These are phyloP conservation scores for Laothoe populi DNA, from an alignment of 2,888 invertebrate genomes.

Conservation along the genomic window DNA sequence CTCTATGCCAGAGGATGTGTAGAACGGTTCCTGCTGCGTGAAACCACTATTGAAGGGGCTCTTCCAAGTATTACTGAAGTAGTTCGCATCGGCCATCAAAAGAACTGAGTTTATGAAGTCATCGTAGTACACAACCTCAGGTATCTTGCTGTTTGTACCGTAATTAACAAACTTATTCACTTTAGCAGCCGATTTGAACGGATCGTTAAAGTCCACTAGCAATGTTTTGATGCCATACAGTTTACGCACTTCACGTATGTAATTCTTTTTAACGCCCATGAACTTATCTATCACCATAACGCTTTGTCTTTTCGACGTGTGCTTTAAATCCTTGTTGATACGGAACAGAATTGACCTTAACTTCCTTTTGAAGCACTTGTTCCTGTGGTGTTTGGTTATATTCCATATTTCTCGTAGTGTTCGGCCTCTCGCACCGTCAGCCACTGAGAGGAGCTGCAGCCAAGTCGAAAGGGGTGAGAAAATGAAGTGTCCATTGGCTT, in stretches of 20 bases:
- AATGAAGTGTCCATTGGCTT: constrained; percentile 61
- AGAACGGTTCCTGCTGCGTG: constrained; percentile 52
- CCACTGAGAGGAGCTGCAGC: constrained; percentile 61
- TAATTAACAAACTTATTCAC: constrained; percentile 51
- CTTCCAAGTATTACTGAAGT: constrained; percentile 60
- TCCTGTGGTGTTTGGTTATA: constrained; percentile 53
- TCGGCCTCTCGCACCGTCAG: constrained; percentile 58
- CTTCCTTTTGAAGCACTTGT: constrained; percentile 57
- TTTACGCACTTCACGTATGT: constrained; percentile 47
- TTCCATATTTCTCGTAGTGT: constrained; percentile 60
- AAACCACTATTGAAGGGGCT: constrained; percentile 55
- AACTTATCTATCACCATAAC: constrained; percentile 57
- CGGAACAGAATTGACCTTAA: constrained; percentile 49
- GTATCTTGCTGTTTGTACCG: constrained; percentile 48
- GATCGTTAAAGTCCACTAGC: constrained; percentile 53
- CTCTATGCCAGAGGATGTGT: constrained; percentile 38
- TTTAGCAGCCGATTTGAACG: constrained; percentile 42
- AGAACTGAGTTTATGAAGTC: constrained; percentile 59
- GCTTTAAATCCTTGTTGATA: constrained; percentile 47
- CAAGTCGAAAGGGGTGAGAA: constrained; percentile 68
- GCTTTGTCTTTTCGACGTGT: constrained; percentile 49
- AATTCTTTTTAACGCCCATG: constrained; percentile 53
- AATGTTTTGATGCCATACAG: constrained; percentile 52
- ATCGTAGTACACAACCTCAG: constrained; percentile 47
- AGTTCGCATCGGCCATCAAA: constrained; percentile 58